Percentiles rank a stretch among this genome's conserved stretches.
These are phyloP conservation scores for Mycetomoellerius zeteki DNA, from an alignment of 1,140 invertebrate species.

Conservation along the genomic window DNA sequence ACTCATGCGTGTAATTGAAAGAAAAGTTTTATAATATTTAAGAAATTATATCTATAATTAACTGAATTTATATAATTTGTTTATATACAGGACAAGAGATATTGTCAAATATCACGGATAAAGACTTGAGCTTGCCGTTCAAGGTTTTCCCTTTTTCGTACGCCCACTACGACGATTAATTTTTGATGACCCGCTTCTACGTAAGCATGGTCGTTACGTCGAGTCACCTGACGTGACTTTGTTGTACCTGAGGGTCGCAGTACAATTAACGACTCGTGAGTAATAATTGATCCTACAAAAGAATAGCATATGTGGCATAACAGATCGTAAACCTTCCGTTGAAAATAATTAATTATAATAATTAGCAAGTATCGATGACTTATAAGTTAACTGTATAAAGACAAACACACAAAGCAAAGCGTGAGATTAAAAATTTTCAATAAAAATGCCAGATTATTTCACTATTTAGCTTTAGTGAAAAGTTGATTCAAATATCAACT, in stretches of 20 bases:
- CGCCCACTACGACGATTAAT: slow-evolving; percentile 48
- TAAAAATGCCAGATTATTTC: neutral
- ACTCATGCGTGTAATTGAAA: neutral
- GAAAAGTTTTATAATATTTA: neutral
- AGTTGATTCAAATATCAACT: neutral
- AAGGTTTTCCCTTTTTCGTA: slow-evolving; percentile 35
- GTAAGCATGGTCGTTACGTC: slow-evolving; percentile 63
- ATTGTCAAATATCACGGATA: neutral
- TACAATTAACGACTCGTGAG: slow-evolving; percentile 67
- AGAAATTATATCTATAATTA: neutral
- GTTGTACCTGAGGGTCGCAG: slow-evolving; percentile 46
- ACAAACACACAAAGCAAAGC: neutral
- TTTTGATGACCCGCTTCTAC: slow-evolving; percentile 60
- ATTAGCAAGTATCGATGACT: slow-evolving; percentile 44
- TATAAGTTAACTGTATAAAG: neutral
- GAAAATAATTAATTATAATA: slow-evolving; percentile 14
- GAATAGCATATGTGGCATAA: slow-evolving; percentile 1
- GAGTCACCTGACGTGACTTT: slow-evolving; percentile 68
- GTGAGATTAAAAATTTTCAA: neutral
- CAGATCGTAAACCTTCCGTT: neutral
- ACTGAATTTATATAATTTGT: neutral
- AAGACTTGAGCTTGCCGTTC: neutral
- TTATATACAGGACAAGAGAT: neutral
- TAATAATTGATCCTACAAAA: slow-evolving; percentile 58
- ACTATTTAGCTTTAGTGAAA: neutral